Base-by-base conservation (phyloP, 2,113 vertebrate genomes). In the Pipa parva region DNA sequence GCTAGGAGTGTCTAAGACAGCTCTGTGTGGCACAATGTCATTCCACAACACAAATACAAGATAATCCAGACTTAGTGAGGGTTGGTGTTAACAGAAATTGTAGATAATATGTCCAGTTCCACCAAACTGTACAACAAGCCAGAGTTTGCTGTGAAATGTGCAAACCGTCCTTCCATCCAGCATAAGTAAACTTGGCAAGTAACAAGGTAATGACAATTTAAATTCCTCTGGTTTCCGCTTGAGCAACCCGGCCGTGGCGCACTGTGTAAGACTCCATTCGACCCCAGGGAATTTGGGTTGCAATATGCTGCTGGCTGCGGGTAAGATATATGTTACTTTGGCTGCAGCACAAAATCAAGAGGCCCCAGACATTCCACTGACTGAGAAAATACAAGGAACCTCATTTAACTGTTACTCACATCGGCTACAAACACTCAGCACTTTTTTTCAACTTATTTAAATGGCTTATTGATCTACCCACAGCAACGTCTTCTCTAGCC, bases 311-410 rank as follows among this genome's bases (percentile, higher is more conserved):
- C 33, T 2, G 62, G 6, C 48, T 52, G 31, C 24, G 52, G 49
- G 17, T 42, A n/a, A 29, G 27, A 56, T 18, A 58, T 21, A 36
- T 31, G 27, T 11, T 15, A 28, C 27, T 56, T 20, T 58, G 28
- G 55, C 55, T 29, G 21, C 31, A 15, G 7, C 70, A 18, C 15
- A 66, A 72, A 75, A 75, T 37, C 57, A 73, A 77, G 80, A 77
- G 77, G 78, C 73, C 73, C 74, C 71, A 76, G 72, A 78, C 71
- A 81, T 79, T 81, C 76, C 74, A 71, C 11, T 62, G 63, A 62
- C 61, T 67, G 52, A 67, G 63, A 46, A 78, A 80, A 77, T 54
- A 77, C 18, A 24, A 0, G 56, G 21, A 75, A 48, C 45, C 66
- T 46, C 54, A 46, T 63, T 71, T 69, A 79, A 59, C 59, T 15